Evolutionary conservation across 2,888 invertebrate genomes (phyloP).

Genomic region (Mesorhabditis spiculigera): DNA sequence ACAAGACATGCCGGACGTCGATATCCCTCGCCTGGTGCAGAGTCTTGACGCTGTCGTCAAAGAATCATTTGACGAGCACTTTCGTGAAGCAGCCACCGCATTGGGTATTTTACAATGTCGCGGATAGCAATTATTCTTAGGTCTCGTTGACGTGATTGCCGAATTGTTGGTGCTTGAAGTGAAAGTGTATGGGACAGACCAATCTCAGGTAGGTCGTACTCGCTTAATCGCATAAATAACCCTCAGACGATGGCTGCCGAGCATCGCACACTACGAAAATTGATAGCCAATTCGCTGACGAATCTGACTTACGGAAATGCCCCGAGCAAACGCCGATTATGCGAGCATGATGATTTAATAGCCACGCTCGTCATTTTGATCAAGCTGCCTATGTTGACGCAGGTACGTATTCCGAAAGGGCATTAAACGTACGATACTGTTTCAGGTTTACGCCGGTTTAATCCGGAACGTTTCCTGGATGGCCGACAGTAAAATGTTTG

Average conservation of each 20-base stretch:
- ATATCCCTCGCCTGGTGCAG: conserved; percentile 23
- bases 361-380: no score
- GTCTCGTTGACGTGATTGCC: conserved; percentile 87
- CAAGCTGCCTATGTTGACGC: no score
- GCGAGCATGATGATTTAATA: no score
- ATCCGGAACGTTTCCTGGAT: conserved; percentile 93
- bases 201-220: no score
- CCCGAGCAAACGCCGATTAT: conserved; percentile 67
- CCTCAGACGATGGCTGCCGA: conserved; percentile 59
- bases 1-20: conserved; percentile 14
- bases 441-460: conserved; percentile 87
- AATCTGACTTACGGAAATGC: conserved; percentile 96
- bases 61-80: conserved; percentile 93
- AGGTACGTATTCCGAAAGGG: background rate
- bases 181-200: conserved; percentile 74
- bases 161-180: conserved; percentile 86
- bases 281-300: conserved; percentile 96
- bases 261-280: conserved; percentile 77
- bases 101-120: conserved; percentile 66
- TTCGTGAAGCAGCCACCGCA: conserved; percentile 92
- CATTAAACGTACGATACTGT: background rate
- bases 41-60: conserved; percentile 75
- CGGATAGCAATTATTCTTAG: conserved; percentile 48
- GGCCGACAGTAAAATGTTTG: conserved; percentile 69
- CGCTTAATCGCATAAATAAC: no score